phyloP scores from a whole-genome alignment of 2,113 vertebrate genomes.

The Gymnorhina tibicen region DNA sequence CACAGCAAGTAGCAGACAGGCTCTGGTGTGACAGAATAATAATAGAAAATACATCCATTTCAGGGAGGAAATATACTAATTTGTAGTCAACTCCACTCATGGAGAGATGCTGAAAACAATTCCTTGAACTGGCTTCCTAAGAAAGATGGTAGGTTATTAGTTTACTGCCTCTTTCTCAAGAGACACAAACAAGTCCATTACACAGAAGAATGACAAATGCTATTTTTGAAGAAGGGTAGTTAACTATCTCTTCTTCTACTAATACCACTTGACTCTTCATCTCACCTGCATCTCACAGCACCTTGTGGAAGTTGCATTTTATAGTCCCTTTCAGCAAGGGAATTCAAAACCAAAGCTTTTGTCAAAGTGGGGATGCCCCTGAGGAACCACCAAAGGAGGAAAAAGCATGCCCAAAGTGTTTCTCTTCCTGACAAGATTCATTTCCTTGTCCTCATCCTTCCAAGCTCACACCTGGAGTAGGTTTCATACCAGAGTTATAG shows the following conservation, averaged over 20 bases:
- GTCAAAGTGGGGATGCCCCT: neutral
- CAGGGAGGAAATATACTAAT: slow-evolving; percentile 24
- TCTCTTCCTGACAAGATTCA: neutral
- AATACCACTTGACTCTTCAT: neutral
- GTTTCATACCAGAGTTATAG: neutral
- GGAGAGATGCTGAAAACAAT: neutral
- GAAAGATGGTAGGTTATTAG: neutral
- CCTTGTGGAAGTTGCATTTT: neutral
- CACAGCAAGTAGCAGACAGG: neutral
- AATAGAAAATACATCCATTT: slow-evolving; percentile 21
- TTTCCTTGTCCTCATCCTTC: neutral
- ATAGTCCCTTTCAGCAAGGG: neutral
- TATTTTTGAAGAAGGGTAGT: neutral
- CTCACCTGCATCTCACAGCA: neutral
- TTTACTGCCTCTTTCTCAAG: neutral
- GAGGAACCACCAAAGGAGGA: neutral
- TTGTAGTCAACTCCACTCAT: neutral
- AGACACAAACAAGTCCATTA: neutral
- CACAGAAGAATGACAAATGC: neutral
- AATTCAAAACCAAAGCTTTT: neutral
- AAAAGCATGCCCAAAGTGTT: neutral
- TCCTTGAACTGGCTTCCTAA: slow-evolving; percentile 11
- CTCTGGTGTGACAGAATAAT: slow-evolving; percentile 10
- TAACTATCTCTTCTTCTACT: neutral
- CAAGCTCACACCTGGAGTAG: neutral